Evolutionary conservation across 2,888 invertebrate genomes (phyloP).

Genomic region (Spatulosminthurus flaviceps): DNA sequence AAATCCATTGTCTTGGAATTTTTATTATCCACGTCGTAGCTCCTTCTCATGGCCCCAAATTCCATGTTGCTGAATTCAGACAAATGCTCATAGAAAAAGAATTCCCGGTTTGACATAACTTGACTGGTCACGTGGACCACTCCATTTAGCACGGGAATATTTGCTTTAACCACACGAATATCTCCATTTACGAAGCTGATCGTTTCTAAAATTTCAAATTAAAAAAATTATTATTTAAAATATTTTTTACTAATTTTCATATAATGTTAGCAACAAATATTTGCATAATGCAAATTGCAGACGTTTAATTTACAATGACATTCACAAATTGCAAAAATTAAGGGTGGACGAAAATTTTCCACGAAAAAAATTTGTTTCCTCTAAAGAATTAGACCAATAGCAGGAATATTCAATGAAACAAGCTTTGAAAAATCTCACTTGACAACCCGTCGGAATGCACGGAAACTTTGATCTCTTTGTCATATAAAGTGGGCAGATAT

Average conservation of each 20-base stretch:
- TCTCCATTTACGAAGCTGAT: constrained; percentile 62
- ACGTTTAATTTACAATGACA: too few relatives aligned
- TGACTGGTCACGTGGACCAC: constrained; percentile 66
- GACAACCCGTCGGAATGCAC: constrained; percentile 64
- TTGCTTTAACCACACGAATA: constrained; percentile 63
- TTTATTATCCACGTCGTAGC: constrained; percentile 37
- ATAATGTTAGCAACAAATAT: too few relatives aligned
- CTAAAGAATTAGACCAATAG: too few relatives aligned
- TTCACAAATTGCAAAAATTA: too few relatives aligned
- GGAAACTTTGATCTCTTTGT: constrained; percentile 64
- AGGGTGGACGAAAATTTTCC: too few relatives aligned
- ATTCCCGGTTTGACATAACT: constrained; percentile 53
- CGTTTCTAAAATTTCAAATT: constrained; percentile 57
- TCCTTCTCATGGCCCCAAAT: constrained; percentile 56
- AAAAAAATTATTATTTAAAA: constrained; percentile 23
- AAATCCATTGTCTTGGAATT: too few relatives aligned
- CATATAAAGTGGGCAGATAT: constrained; percentile 64
- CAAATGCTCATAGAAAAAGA: constrained; percentile 56
- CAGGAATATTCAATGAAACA: too few relatives aligned
- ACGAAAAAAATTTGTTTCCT: too few relatives aligned
- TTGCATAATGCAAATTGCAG: too few relatives aligned
- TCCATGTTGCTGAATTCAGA: constrained; percentile 56
- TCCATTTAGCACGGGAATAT: constrained; percentile 65
- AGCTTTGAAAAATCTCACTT: constrained; percentile 64
- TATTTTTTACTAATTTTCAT: too few relatives aligned